Base-by-base conservation (phyloP, 2,888 invertebrate genomes). In the Zelleria hepariella region DNA sequence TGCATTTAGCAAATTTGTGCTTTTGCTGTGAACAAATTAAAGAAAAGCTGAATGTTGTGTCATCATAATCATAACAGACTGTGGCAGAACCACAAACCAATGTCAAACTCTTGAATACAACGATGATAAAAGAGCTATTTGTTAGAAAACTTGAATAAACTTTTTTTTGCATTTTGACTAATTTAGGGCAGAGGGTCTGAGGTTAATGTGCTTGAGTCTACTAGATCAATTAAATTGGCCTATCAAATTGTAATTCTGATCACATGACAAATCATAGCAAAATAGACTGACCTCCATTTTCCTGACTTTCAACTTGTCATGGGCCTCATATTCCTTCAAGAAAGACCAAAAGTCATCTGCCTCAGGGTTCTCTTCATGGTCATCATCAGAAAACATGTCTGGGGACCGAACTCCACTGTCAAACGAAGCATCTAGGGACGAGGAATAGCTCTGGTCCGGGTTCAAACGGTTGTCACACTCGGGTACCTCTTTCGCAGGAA, bases 381-480 rank as follows among this genome's bases (percentile, higher is more conserved):
- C 92, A 52, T 90, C 90, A 62, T 92, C 92, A 61, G 91, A 91
- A 73, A 94, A 94, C 71, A 94, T 82, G 69, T 94, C 93, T 0
- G 94, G 94, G 58, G 92, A 92, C 54, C 88, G 69, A 49, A 87
- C 78, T 64, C 87, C 87, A 68, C 87, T 88, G 67, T 87, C 86
- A 77, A 84, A 87, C 1, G 87, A 87, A 10, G 80, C 82, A 61
- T 88, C 87, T 1, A 83, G 70, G 10, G 87, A 88, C 1, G 87
- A 87, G 15, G 32, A 42, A 61, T 76, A 81, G 63, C 86, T 86
- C 18, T 82, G 82, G 42, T 88, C 87, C 3, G 73, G 74, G 62
- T 79, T 82, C 10, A 23, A 53, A 21, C 10, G 15, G 60, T 77
- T 75, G 62, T 66, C 69, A 1, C 62, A 62, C 6, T 61, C 62